These are phyloP conservation scores for Drosophila fungiperda DNA, from an alignment of 2,888 invertebrate species.

Conservation along the genomic window DNA sequence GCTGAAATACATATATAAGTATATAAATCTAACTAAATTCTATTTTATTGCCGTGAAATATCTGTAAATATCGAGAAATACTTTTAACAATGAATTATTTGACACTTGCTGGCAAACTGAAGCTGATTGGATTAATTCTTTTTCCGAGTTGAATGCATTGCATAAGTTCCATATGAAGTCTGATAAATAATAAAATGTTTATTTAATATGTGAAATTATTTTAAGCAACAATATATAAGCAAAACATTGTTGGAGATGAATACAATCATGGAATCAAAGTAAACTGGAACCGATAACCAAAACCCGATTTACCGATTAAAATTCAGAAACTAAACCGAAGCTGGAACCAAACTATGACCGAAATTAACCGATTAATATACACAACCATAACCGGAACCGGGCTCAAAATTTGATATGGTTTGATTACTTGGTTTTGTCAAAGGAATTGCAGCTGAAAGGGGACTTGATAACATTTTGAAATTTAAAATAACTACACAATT, in stretches of 20 bases:
- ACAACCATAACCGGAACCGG: not conserved
- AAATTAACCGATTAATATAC: not conserved
- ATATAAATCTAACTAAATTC: not conserved
- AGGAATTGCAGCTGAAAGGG: not conserved
- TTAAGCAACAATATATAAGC: not conserved
- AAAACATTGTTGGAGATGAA: not conserved
- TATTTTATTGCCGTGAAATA: too few relatives aligned
- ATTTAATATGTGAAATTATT: not conserved
- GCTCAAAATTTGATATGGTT: not conserved
- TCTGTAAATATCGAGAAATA: too few relatives aligned
- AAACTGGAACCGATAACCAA: not conserved
- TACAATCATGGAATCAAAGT: not conserved
- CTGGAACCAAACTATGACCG: not conserved
- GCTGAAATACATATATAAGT: not conserved
- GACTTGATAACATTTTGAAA: not conserved
- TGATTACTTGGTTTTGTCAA: not conserved
- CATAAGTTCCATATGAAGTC: not conserved
- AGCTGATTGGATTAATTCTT: too few relatives aligned
- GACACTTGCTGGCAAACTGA: too few relatives aligned
- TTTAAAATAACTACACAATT: not conserved
- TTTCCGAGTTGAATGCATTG: too few relatives aligned
- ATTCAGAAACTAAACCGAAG: not conserved
- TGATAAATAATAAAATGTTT: not conserved
- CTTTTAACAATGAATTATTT: too few relatives aligned
- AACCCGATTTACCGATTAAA: not conserved